Base-by-base conservation (phyloP, 2,113 vertebrate genomes). In the Carassius auratus region DNA sequence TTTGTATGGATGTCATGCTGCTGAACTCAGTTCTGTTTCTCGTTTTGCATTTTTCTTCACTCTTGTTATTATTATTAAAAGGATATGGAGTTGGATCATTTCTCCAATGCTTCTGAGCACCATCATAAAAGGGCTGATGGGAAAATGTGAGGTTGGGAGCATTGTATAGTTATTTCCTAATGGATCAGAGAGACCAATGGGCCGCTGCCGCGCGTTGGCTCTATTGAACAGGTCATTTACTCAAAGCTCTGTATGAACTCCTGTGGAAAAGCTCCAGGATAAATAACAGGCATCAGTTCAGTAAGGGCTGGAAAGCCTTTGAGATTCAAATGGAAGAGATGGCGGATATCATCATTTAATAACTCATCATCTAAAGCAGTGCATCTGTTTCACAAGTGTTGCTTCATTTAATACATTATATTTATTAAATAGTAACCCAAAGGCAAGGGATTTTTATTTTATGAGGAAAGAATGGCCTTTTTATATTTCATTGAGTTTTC, bases 151-250 rank as follows among this genome's bases (percentile, higher is more conserved):
- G 23, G 19, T 26, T 6, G 45, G 13, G 13, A 26, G 33, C 5
- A 42, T 48, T 19, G 15, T 52, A 5, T 5, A 55, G 57, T 57
- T 36, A 79, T 79, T 79, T 62, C 14, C 62, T 61, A 79, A 62
- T 45, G 33, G 55, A 42, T 59, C 7, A 61, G 4, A 23, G 55
- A 79, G 36, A 14, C 36, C 19, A 36, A 9, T 23, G 26, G 71
- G 36, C 55, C 71, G 36, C n/a, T 76, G 69, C n/a, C 55, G 59
- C 73, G 30, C 55, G 62, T 68, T 66, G 55, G 33, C 48, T 50
- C 69, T 75, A 33, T 61, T 76, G 59, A 75, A 50, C 30, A 84
- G 83, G 79, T 76, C 59, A 82, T 82, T 86, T 68, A 57, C 45
- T 68, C 83, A 30, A 36, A 84, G 71, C 52, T 59, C 55, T 61